Evolutionary conservation across 2,113 vertebrate species (phyloP), one percentile per base, ranked within the genome.

Genomic region (Apteryx mantelli): DNA sequence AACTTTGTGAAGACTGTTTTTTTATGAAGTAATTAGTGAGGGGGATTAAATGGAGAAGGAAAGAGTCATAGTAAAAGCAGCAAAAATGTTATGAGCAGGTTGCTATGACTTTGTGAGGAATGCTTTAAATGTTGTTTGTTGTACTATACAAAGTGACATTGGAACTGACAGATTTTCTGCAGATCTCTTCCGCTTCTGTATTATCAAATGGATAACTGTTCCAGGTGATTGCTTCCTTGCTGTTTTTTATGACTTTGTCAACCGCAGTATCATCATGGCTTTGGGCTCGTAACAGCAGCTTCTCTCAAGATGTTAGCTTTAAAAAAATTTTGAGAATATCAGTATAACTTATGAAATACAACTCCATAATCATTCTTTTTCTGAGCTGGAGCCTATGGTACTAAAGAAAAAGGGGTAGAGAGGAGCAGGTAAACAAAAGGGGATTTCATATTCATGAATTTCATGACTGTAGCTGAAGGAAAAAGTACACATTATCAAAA

Each of bases 211-310:
- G 75, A 91, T 96, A 82, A 56, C 71, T 58, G 14, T 82, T 86
- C 40, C 56, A 93, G 40, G 28, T 95, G 82, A 88, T 87, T 92
- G 40, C 36, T 74, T 91, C 86, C 32, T 68, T 82, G 55, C 82
- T 91, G 70, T 48, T 92, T 95, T 75, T 91, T 80, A 92, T 94
- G 48, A 64, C 63, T 89, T 93, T 93, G 93, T 87, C 76, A 89
- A 52, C 60, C 15, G 44, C 60, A 61, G 12, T 90, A 70, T 96
- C 52, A 14, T 89, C 58, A 77, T 87, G 71, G 12, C 75, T 97
- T 95, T 94, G 88, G 63, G 53, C 82, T 91, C 2, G 36, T 94
- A 86, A 70, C 61, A 89, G 74, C 82, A 88, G 20, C 63, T 89
- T 3, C 78, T 73, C 64, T 96, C 82, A 92, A 63, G 40, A 74